Base-by-base conservation (phyloP, 2,113 vertebrate genomes). In the Nycticorax nycticorax region DNA sequence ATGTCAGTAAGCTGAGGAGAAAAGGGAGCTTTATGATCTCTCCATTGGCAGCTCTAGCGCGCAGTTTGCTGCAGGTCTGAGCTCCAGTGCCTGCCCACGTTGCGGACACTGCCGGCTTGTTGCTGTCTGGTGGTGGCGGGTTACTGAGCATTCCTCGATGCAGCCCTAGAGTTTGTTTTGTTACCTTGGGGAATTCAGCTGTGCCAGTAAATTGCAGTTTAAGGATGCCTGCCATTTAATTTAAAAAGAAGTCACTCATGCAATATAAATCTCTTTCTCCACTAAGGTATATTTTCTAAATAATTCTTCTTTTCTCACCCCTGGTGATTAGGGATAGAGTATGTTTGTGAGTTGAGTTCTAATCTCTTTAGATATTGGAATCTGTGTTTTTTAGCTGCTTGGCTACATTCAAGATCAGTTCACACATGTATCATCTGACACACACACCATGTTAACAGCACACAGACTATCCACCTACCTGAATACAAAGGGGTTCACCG, bases 251-350 rank as follows among this genome's bases (percentile, higher is more conserved):
- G 39, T 68, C 6, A 7, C 64, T 93, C 37, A 57, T 75, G 72
- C 68, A 92, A 71, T 67, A 94, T 67, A 92, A 95, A 96, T 86
- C 33, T 82, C 32, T 76, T 89, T 91, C 45, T 95, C 37, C 74
- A 82, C 30, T 69, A 33, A 83, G 14, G 19, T 57, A 35, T 52
- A 43, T 91, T 95, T 93, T 89, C 37, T 82, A 90, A 93, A 88
- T 43, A 88, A 64, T 56, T 32, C 0, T 50, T 60, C 62, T 88
- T 52, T 47, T 35, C 41, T 47, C 23, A 24, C 1, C 5, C 12
- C 35, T 83, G 9, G 14, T 75, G 20, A 63, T 83, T 59, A 69
- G 20, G 63, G 93, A 71, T 85, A 83, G 21, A 84, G 21, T 56
- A 48, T 22, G 15, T 86, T 84, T 91, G 33, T n/a, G 33, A 57